Evolutionary conservation across 2,797 vertebrate species (phyloP).

Genomic region (Anas capensis): DNA sequence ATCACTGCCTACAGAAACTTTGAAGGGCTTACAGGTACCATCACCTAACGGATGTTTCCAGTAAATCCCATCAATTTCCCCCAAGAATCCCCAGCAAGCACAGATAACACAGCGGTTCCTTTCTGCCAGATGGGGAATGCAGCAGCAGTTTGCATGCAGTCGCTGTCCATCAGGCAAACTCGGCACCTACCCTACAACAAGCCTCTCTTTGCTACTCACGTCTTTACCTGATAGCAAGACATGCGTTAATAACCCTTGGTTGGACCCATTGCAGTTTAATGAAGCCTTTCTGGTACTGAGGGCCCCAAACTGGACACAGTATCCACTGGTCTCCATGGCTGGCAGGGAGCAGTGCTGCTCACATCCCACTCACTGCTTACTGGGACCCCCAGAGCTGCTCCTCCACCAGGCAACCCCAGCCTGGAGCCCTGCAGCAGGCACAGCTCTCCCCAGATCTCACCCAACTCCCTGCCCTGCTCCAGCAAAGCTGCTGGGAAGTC

Average conservation of each 20-base stretch:
- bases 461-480: not conserved
- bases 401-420: not conserved
- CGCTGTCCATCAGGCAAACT: not conserved
- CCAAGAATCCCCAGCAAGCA: not conserved
- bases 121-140: not conserved
- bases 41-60: not conserved
- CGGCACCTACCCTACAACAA: not conserved
- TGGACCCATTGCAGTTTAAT: accelerated
- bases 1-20: not conserved
- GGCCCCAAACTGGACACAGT: accelerated
- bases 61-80: not conserved
- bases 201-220: too few relatives aligned
- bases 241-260: not conserved
- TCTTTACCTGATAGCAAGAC: not conserved
- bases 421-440: not conserved
- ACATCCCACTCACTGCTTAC: accelerated
- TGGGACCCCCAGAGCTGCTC: accelerated
- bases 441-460: not conserved
- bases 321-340: not conserved
- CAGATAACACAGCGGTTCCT: not conserved
- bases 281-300: not conserved
- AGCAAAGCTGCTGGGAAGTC: not conserved
- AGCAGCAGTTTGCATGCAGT: not conserved
- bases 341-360: not conserved
- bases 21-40: not conserved